These are phyloP conservation scores for Orthosia gothica DNA, from an alignment of 2,888 invertebrate genomes.

Conservation along the genomic window DNA sequence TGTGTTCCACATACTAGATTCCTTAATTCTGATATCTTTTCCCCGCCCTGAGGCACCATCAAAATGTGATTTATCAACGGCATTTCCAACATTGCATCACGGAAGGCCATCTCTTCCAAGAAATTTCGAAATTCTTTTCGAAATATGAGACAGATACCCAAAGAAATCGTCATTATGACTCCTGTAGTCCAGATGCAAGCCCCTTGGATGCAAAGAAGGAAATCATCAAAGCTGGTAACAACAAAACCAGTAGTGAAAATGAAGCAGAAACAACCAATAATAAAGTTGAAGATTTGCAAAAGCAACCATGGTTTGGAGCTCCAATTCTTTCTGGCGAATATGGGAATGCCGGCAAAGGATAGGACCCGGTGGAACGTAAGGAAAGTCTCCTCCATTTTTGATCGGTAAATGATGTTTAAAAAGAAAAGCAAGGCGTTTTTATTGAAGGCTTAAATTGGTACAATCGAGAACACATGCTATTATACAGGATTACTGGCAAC, in stretches of 20 bases:
- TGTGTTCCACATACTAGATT: slow-evolving; percentile 77
- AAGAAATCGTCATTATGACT: slow-evolving; percentile 83
- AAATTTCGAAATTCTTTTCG: slow-evolving; percentile 79
- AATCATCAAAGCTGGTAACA: slow-evolving; percentile 71
- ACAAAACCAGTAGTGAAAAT: slow-evolving; percentile 84
- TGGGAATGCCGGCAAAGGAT: slow-evolving; percentile 80
- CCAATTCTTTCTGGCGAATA: slow-evolving; percentile 81
- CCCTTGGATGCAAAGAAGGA: slow-evolving; percentile 82
- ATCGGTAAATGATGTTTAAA: slow-evolving; percentile 45
- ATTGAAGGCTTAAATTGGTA: slow-evolving; percentile 67
- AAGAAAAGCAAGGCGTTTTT: slow-evolving; percentile 58
- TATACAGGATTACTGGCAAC: not conserved
- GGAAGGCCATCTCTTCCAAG: slow-evolving; percentile 81
- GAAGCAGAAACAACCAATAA: slow-evolving; percentile 79
- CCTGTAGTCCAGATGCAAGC: slow-evolving; percentile 88
- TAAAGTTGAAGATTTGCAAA: slow-evolving; percentile 80
- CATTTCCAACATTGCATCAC: slow-evolving; percentile 80
- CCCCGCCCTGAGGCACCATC: slow-evolving; percentile 53
- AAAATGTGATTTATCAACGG: slow-evolving; percentile 77
- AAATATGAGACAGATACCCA: slow-evolving; percentile 81
- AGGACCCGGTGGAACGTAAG: slow-evolving; percentile 79
- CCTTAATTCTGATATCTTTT: slow-evolving; percentile 77
- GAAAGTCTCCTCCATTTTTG: slow-evolving; percentile 81
- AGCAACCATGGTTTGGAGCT: slow-evolving; percentile 77
- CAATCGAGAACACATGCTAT: slow-evolving; percentile 47